These are phyloP conservation scores for Zonotrichia leucophrys DNA, from an alignment of 2,113 vertebrate genomes.

Conservation along the genomic window DNA sequence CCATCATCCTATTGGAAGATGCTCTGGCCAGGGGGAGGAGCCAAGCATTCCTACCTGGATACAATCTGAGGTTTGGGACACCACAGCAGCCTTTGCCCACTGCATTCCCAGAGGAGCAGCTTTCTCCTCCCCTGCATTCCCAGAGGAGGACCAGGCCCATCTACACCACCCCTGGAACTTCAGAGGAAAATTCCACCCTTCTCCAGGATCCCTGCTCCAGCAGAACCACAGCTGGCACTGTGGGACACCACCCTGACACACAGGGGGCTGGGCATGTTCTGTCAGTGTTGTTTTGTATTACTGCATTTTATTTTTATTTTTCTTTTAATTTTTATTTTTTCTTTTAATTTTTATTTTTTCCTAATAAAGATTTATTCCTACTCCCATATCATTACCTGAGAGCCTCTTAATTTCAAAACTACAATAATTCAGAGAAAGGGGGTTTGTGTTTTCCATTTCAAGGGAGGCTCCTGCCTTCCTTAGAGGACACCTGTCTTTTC, in stretches of 20 bases:
- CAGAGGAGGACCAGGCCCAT: not conserved
- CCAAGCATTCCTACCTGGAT: not conserved
- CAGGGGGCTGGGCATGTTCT: rapidly evolving
- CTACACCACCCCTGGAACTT: rapidly evolving
- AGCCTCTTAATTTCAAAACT: not conserved
- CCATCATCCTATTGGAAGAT: not conserved
- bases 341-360: not conserved
- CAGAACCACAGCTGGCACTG: not conserved
- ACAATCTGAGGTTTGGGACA: rapidly evolving
- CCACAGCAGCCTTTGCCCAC: not conserved
- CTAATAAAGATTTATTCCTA: not conserved
- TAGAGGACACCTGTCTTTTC: not conserved
- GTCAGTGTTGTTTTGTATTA: not conserved
- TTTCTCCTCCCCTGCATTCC: too few species aligned
- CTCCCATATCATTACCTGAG: not conserved
- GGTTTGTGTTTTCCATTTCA: not conserved
- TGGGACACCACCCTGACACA: not conserved
- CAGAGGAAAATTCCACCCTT: not conserved
- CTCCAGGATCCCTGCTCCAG: rapidly evolving
- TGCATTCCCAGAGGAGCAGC: not conserved
- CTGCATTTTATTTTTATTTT: not conserved
- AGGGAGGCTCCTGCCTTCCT: not conserved
- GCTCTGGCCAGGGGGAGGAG: not conserved
- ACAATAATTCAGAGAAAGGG: not conserved
- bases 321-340: not conserved